Conservation (phyloP, 1,140 invertebrate genomes). For the Nixonia krombeini region DNA sequence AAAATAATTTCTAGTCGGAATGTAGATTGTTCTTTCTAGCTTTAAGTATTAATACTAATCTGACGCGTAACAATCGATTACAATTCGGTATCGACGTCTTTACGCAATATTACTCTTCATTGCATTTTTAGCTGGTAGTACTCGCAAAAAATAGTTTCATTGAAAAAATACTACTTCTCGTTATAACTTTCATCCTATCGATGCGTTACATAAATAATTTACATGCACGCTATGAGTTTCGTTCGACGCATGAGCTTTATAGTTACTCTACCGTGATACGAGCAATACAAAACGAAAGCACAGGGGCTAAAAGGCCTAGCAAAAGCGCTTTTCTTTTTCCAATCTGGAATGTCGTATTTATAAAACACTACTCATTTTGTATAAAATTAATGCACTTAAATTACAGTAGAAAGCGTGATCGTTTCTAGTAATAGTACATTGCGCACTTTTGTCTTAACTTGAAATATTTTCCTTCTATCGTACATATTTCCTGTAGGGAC, state of each 20-base stretch:
- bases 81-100: too few relatives aligned
- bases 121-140: slow-evolving; percentile 30
- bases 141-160: slow-evolving; percentile 46
- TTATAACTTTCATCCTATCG: slow-evolving; percentile 29
- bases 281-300: slow-evolving; percentile 43
- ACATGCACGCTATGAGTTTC: too few relatives aligned
- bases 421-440: slow-evolving; percentile 16
- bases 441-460: neutral
- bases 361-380: slow-evolving; percentile 26
- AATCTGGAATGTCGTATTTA: slow-evolving; percentile 32
- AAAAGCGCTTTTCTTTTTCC: slow-evolving; percentile 38
- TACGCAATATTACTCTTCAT: neutral
- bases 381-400: slow-evolving; percentile 26
- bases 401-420: slow-evolving; percentile 26
- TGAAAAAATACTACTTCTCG: slow-evolving; percentile 51
- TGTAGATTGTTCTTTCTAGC: neutral
- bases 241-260: neutral
- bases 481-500: neutral
- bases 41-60: neutral
- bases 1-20: neutral
- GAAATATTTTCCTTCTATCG: neutral
- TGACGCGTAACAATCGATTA: neutral
- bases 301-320: slow-evolving; percentile 43
- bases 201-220: slow-evolving; percentile 40
- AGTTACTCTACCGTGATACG: slow-evolving; percentile 16